Evolutionary conservation across 2,113 vertebrate genomes (phyloP).

Genomic region (Petaurus breviceps): DNA sequence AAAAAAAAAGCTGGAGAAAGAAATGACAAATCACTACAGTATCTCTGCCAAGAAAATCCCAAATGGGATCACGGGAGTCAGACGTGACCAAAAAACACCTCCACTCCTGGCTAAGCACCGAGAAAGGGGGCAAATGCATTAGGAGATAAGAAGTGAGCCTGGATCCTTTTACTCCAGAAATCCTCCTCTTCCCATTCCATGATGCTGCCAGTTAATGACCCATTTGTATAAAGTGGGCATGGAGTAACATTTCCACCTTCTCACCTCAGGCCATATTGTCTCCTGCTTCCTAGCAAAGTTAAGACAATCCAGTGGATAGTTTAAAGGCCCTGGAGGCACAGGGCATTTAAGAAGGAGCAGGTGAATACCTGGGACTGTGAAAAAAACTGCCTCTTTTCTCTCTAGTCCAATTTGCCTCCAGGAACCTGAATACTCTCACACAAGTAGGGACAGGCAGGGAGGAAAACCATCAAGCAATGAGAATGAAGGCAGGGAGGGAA

Average conservation of each 20-base stretch:
- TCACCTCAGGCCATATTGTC: background rate
- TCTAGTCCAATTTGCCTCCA: background rate
- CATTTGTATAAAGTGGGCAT: background rate
- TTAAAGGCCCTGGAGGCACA: background rate
- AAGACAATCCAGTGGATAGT: background rate
- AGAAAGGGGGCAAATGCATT: background rate
- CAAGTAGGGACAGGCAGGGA: background rate
- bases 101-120: background rate
- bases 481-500: too few species aligned
- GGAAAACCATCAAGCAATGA: background rate
- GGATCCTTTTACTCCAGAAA: background rate
- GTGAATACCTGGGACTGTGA: background rate
- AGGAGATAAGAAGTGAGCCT: background rate
- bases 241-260: background rate
- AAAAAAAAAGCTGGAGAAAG: background rate
- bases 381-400: background rate
- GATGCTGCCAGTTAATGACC: background rate
- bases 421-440: background rate
- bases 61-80: background rate
- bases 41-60: background rate
- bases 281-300: background rate
- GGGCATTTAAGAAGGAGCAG: background rate
- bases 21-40: background rate
- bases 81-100: background rate
- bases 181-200: background rate